Conservation (phyloP, 2,888 invertebrate species). For the Dione vanillae region DNA sequence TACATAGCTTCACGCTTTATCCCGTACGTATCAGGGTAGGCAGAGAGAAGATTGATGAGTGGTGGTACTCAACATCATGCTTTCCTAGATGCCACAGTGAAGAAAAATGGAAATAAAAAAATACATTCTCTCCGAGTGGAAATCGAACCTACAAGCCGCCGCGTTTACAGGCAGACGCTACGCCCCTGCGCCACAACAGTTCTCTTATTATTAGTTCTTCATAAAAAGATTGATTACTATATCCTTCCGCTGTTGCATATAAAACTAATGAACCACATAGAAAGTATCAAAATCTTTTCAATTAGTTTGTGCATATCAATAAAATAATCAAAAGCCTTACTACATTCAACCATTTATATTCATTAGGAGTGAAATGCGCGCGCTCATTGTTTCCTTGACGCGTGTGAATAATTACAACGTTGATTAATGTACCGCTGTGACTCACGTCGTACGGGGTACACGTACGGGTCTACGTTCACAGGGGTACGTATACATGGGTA, state of each 20-base stretch:
- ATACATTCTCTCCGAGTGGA: no score
- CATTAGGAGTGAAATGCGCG: conserved; percentile 26
- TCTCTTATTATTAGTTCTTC: background rate
- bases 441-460: background rate
- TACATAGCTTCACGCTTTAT: background rate
- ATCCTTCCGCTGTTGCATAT: background rate
- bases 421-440: conserved; percentile 36
- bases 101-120: no score
- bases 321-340: conserved; percentile 28
- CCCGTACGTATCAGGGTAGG: no score
- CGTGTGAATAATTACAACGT: conserved; percentile 41
- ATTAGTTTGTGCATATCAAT: conserved; percentile 16
- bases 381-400: conserved; percentile 40
- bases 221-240: background rate
- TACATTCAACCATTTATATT: conserved; percentile 30
- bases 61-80: no score
- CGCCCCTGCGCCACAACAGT: no score
- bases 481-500: no score
- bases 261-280: no score
- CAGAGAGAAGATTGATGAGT: no score
- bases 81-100: no score
- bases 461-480: background rate
- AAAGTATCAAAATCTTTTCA: background rate
- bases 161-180: no score
- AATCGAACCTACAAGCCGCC: no score